Base-by-base conservation (phyloP, 2,113 vertebrate genomes). In the Boleophthalmus pectinirostris region DNA sequence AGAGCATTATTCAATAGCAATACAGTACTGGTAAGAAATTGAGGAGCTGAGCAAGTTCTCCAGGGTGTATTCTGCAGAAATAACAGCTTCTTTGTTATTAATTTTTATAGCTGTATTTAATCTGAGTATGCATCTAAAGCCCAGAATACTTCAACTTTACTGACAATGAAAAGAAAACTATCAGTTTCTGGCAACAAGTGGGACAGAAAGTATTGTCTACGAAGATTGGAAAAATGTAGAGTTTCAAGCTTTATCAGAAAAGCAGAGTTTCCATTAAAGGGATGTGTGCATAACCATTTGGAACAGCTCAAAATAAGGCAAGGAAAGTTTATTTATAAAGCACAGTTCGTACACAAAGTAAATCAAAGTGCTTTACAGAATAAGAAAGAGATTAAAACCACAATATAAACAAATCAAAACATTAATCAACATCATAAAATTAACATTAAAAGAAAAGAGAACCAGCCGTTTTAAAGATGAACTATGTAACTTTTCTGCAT, bases 261-360 rank as follows among this genome's bases (percentile, higher is more conserved):
- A 35, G 60, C 51, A 56, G 21, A 69, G 66, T 82, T 82, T 86
- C 72, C 72, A 80, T 86, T 83, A 73, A 66, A 24, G 20, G 73
- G 29, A 68, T 72, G 69, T 70, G 67, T 60, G 72, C 83, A 80
- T 76, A 75, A 43, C 43, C 47, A 1, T 71, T 72, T 88, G 80
- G 87, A 82, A 78, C 73, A 8, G 75, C 66, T 73, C 75, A 81
- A 84, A 87, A 85, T 83, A 87, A 29, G 29, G 29, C 29, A 4
- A 29, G 29, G 29, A 2, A 4, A 29, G 29, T 29, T 29, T 29
- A 29, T 29, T 29, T 29, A 4, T 29, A 29, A 29, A 29, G 29
- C 29, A 29, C 29, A 29, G 4, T 29, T 29, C 4, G 29, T 29
- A 29, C 29, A 29, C 29, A 29, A 29, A 29, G 29, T 29, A 29